Percentiles rank a stretch among this genome's conserved stretches.
These are phyloP conservation scores for Pachyramphus minor DNA, from an alignment of 2,113 vertebrate genomes.

Conservation along the genomic window DNA sequence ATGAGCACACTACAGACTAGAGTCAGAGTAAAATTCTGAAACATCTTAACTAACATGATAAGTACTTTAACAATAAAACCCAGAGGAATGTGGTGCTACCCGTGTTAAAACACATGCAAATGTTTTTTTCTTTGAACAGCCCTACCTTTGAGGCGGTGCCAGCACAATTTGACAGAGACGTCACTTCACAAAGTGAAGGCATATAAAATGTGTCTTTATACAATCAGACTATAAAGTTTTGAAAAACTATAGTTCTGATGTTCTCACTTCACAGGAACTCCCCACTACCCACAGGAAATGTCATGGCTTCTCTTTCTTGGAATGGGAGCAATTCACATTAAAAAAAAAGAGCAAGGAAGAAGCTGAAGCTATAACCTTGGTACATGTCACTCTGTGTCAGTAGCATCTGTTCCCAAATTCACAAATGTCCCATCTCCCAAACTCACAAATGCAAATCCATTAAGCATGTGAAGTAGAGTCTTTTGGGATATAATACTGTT, in stretches of 20 bases:
- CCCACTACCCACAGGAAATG: neutral
- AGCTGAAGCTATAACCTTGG: neutral
- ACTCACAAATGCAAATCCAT: neutral
- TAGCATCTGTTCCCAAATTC: neutral
- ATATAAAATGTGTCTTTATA: neutral
- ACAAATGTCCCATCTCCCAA: neutral
- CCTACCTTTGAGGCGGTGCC: neutral
- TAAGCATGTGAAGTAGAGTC: neutral
- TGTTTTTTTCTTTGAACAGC: neutral
- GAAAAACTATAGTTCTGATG: neutral
- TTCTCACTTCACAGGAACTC: neutral
- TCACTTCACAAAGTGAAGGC: neutral
- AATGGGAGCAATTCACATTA: neutral
- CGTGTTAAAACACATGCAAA: neutral
- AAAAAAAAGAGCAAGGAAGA: neutral
- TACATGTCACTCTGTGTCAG: neutral
- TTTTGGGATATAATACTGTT: neutral
- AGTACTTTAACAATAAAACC: neutral
- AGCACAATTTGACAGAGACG: neutral
- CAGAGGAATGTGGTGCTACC: neutral
- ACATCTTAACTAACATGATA: neutral
- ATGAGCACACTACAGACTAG: neutral
- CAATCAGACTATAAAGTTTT: neutral
- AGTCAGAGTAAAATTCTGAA: neutral
- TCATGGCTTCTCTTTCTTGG: neutral